Evolutionary conservation across 2,888 invertebrate genomes (phyloP).

Genomic region (Trissolcus japonicus): DNA sequence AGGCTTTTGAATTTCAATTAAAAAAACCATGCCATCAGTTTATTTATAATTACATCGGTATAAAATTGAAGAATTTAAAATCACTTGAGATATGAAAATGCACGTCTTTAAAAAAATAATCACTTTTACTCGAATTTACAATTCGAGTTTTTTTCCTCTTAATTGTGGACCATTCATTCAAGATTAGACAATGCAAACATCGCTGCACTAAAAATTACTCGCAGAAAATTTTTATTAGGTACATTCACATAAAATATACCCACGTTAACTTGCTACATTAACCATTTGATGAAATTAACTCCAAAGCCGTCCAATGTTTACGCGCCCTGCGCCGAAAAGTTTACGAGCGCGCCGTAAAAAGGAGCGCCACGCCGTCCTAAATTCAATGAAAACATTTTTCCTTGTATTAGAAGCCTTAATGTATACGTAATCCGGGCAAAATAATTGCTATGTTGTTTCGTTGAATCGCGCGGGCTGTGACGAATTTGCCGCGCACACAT

Average conservation of each 20-base stretch:
- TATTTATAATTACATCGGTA: too few relatives aligned
- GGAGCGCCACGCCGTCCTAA: constrained; percentile 30
- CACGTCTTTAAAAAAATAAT: too few relatives aligned
- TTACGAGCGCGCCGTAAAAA: constrained; percentile 37
- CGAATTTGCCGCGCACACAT: constrained; percentile 42
- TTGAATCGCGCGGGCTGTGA: constrained; percentile 29
- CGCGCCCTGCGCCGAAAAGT: constrained; percentile 16
- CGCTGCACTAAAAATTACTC: neutral
- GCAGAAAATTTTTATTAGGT: constrained; percentile 7
- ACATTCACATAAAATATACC: constrained; percentile 16
- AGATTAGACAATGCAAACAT: too few relatives aligned
- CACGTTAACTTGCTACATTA: constrained; percentile 23
- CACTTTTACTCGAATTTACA: too few relatives aligned
- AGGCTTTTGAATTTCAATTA: neutral
- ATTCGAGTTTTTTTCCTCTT: too few relatives aligned
- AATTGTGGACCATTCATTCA: too few relatives aligned
- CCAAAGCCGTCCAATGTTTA: constrained; percentile 20
- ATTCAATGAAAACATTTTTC: constrained; percentile 55
- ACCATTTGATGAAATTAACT: constrained; percentile 34
- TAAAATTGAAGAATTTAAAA: too few relatives aligned
- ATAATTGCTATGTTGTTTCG: constrained; percentile 51
- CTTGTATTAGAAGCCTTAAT: constrained; percentile 43
- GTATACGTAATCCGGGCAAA: constrained; percentile 38
- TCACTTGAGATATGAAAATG: too few relatives aligned
- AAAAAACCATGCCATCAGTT: too few relatives aligned